Evolutionary conservation across 2,888 invertebrate genomes (phyloP).

Genomic region (Tiliacea aurago): DNA sequence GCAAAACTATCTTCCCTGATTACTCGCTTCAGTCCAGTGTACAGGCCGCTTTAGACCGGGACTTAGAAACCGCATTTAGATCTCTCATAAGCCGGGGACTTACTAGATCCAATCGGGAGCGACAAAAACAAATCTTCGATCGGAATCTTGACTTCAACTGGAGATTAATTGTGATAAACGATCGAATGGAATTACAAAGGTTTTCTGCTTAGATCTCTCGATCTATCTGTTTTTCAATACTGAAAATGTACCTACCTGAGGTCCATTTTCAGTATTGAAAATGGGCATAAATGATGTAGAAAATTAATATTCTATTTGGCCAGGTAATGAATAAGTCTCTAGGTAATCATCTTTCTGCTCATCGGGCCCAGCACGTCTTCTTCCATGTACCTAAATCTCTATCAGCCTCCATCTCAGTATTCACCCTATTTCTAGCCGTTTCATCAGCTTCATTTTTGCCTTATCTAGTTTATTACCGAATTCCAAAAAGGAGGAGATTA

Average conservation of each 20-base stretch:
- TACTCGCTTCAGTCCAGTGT: background rate
- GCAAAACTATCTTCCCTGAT: background rate
- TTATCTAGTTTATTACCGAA: too few relatives aligned
- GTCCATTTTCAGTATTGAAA: too few relatives aligned
- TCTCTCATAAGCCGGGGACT: slow-evolving; percentile 22
- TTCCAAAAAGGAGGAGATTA: too few relatives aligned
- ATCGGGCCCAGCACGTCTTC: background rate
- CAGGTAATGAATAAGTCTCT: background rate
- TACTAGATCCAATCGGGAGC: slow-evolving; percentile 16
- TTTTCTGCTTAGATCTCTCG: background rate
- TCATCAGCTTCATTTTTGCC: background rate
- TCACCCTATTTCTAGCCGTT: background rate
- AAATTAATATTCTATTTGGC: background rate
- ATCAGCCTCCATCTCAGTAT: background rate
- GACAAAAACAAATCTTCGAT: slow-evolving; percentile 38
- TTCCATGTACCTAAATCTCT: background rate
- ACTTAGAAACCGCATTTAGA: slow-evolving; percentile 14
- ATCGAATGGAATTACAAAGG: slow-evolving; percentile 4
- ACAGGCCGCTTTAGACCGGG: background rate
- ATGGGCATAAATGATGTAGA: background rate
- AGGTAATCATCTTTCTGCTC: background rate
- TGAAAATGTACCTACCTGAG: background rate
- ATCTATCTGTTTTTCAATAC: background rate
- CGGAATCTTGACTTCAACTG: slow-evolving; percentile 6
- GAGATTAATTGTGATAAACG: slow-evolving; percentile 35